phyloP scores from a whole-genome alignment of 2,113 vertebrate genomes.

The Chaetodon auriga region DNA sequence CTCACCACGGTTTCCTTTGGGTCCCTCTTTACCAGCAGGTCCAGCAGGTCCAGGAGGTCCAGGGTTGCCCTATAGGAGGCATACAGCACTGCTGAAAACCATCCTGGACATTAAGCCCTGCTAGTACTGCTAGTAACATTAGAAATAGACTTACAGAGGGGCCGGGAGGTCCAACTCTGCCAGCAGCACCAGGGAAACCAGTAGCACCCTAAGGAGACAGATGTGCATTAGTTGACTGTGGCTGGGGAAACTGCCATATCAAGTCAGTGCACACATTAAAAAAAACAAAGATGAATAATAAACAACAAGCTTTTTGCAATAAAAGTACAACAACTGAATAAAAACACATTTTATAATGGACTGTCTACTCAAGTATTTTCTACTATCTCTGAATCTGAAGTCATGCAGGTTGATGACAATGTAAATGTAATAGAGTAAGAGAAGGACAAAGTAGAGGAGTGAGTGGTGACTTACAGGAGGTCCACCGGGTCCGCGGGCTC shows the following conservation, averaged over 20 bases:
- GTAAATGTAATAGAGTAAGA: not conserved
- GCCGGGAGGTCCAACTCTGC: conserved; percentile 94
- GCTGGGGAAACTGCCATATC: not conserved
- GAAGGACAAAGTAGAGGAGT: not conserved
- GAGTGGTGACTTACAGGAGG: conserved; percentile 90
- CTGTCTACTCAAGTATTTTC: too few relatives aligned
- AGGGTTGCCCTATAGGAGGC: conserved; percentile 88
- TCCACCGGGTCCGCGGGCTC: conserved; percentile 92
- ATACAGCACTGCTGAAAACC: conserved; percentile 50
- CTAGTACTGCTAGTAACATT: not conserved
- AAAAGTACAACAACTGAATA: not conserved
- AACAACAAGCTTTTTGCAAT: not conserved
- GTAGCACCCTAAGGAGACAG: conserved; percentile 89
- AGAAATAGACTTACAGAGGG: conserved; percentile 89
- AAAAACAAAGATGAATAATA: not conserved
- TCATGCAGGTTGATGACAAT: not conserved
- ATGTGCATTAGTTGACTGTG: not conserved
- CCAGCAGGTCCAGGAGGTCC: conserved; percentile 92
- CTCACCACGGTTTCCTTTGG: conserved; percentile 96
- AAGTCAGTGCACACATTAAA: not conserved
- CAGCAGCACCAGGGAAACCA: conserved; percentile 92
- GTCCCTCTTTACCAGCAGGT: conserved; percentile 92
- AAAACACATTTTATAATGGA: not conserved
- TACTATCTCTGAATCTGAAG: not conserved
- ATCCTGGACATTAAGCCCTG: not conserved